Evolutionary conservation across 2,797 vertebrate species (phyloP), one percentile per base, ranked within the genome.

Genomic region (Channallabes apus): DNA sequence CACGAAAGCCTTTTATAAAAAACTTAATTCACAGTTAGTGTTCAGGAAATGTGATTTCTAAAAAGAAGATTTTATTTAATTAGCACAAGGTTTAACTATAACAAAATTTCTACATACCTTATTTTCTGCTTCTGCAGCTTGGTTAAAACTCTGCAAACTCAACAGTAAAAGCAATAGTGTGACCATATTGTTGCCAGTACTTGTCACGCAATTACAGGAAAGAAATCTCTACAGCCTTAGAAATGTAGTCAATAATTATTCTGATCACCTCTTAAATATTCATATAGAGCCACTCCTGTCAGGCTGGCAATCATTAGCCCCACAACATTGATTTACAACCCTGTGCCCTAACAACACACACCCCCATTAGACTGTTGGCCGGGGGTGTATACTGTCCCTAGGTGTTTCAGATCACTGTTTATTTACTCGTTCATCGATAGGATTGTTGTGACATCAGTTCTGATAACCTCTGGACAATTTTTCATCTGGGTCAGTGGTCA

Each of bases 261-360:
- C 14, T 18, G 32, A 65, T 83, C 38, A 85, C 69, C 41, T 24
- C 27, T 38, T 64, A 3, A 14, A 85, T 72, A 35, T 68, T 85
- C 71, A 79, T 82, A 69, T 11, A 78, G 15, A 64, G 27, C 29
- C 15, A 41, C 2, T 86, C 17, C 65, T 54, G 14, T 58, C 83
- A 18, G 35, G 80, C 46, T 81, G 87, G 89, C 79, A 93, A 94
- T 91, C 80, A 93, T 92, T 91, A 82, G 22, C 62, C 65, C 71
- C n/a, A 54, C 3, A 68, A 59, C 72, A 92, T 91, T 83, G 91
- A 92, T 91, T 87, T 81, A 17, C 29, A 77, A 58, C 6, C 15
- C 27, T 84, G 17, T 72, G 51, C 41, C 68, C n/a, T 38, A 80
- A n/a, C 17, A 77, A 7, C 3, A 9, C 59, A 58, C 54, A 69